Percentiles rank a stretch among this genome's conserved stretches.
Evolutionary conservation across 2,888 invertebrate genomes (phyloP).

Genomic region (Tachina grossa): DNA sequence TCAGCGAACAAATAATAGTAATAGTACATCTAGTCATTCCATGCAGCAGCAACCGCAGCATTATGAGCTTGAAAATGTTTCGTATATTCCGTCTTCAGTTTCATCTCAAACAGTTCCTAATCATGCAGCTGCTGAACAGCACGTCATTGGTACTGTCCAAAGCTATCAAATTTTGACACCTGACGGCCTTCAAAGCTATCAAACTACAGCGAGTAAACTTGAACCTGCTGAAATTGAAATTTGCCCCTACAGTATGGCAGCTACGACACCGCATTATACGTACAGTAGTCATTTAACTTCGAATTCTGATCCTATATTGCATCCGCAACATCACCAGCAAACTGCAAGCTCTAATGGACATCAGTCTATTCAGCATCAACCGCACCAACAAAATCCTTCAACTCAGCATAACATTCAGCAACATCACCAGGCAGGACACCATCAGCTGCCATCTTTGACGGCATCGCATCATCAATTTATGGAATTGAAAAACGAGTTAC

Average conservation of each 20-base stretch:
- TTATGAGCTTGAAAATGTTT: slow-evolving; percentile 81
- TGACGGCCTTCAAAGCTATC: slow-evolving; percentile 81
- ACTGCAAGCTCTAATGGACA: slow-evolving; percentile 74
- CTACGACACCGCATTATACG: slow-evolving; percentile 78
- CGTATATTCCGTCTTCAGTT: slow-evolving; percentile 78
- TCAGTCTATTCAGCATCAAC: slow-evolving; percentile 71
- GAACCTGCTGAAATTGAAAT: slow-evolving; percentile 77
- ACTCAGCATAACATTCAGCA: slow-evolving; percentile 67
- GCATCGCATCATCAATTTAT: slow-evolving; percentile 79
- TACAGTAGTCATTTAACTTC: slow-evolving; percentile 76
- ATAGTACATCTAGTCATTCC: slow-evolving; percentile 56
- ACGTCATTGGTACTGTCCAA: slow-evolving; percentile 81
- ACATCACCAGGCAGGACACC: slow-evolving; percentile 69
- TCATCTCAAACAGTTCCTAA: slow-evolving; percentile 76
- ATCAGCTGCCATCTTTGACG: slow-evolving; percentile 49
- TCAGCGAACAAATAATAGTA: slow-evolving; percentile 69
- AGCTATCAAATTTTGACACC: slow-evolving; percentile 81
- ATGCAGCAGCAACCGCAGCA: slow-evolving; percentile 75
- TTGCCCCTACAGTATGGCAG: slow-evolving; percentile 78
- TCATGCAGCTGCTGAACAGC: slow-evolving; percentile 76
- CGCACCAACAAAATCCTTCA: slow-evolving; percentile 60
- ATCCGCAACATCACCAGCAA: slow-evolving; percentile 76
- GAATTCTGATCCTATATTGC: slow-evolving; percentile 57
- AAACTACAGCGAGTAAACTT: slow-evolving; percentile 75
- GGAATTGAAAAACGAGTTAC: slow-evolving; percentile 81